Conservation (phyloP, 2,888 invertebrate genomes). For the Hypomecis punctinalis region DNA sequence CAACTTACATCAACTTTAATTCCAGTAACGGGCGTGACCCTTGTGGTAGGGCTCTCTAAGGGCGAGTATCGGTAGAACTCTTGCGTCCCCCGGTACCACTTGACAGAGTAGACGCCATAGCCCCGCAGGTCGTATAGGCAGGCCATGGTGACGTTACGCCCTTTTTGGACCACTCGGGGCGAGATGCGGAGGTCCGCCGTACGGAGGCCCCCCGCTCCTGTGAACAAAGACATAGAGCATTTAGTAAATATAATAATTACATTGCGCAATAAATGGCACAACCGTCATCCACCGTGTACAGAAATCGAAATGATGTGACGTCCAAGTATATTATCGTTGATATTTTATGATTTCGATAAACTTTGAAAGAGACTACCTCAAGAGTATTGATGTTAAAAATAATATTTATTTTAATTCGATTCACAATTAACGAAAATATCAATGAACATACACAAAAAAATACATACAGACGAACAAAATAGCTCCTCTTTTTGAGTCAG, state of each 20-base stretch:
- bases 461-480: too few species aligned
- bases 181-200: slow-evolving; percentile 89
- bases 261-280: too few species aligned
- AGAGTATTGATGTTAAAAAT: too few species aligned
- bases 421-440: too few species aligned
- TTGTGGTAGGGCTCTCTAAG: slow-evolving; percentile 88
- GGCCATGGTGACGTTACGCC: slow-evolving; percentile 88
- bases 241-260: not conserved
- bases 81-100: slow-evolving; percentile 93
- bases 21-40: slow-evolving; percentile 89
- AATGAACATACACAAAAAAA: too few species aligned
- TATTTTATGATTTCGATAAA: too few species aligned
- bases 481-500: too few species aligned
- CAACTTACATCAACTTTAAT: slow-evolving; percentile 93
- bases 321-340: too few species aligned
- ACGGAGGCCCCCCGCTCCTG: slow-evolving; percentile 88
- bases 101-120: slow-evolving; percentile 91
- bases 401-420: too few species aligned
- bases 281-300: too few species aligned
- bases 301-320: too few species aligned
- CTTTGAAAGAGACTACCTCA: too few species aligned
- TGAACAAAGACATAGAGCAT: slow-evolving; percentile 48
- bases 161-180: slow-evolving; percentile 89
- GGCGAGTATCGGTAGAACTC: slow-evolving; percentile 95
- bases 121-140: slow-evolving; percentile 92